Evolutionary conservation across 2,888 invertebrate species (phyloP).

Genomic region (Hirtodrosophila cameraria): DNA sequence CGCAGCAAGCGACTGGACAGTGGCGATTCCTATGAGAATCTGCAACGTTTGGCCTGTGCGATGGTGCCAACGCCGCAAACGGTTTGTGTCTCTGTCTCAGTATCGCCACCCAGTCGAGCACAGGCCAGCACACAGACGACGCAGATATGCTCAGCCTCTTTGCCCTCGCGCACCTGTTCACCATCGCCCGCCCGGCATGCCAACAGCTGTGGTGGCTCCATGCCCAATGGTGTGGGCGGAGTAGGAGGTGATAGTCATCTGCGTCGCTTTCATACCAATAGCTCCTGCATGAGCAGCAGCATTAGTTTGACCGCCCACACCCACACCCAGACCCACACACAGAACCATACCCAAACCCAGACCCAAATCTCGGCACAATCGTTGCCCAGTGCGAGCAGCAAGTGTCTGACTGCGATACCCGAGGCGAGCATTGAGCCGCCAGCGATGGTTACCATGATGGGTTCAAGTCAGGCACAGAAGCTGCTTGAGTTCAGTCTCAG

Average conservation of each 20-base stretch:
- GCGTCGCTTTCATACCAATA: constrained; percentile 69
- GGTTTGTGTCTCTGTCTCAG: constrained; percentile 35
- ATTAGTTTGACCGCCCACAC: constrained; percentile 78
- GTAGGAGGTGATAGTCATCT: constrained; percentile 32
- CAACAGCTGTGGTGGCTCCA: constrained; percentile 47
- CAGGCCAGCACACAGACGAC: constrained; percentile 56
- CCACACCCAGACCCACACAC: constrained; percentile 15
- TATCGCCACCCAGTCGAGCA: constrained; percentile 29
- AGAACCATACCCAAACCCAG: no score
- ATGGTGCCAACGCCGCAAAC: constrained; percentile 58
- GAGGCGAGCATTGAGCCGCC: constrained; percentile 73
- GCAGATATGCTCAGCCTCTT: constrained; percentile 56
- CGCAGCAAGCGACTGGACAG: constrained; percentile 79
- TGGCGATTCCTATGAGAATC: constrained; percentile 83
- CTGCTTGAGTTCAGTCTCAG: constrained; percentile 83
- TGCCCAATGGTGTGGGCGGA: constrained; percentile 51
- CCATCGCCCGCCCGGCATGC: constrained; percentile 66
- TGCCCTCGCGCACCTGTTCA: constrained; percentile 77
- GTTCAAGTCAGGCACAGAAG: constrained; percentile 54
- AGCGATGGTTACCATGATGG: constrained; percentile 2
- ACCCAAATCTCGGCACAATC: constrained; percentile 57
- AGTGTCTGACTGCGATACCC: constrained; percentile 83
- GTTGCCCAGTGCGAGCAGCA: constrained; percentile 72
- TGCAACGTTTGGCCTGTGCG: constrained; percentile 82
- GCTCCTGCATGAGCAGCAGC: constrained; percentile 80